Evolutionary conservation across 2,113 vertebrate genomes (phyloP).

Genomic region (Ciconia stormi): DNA sequence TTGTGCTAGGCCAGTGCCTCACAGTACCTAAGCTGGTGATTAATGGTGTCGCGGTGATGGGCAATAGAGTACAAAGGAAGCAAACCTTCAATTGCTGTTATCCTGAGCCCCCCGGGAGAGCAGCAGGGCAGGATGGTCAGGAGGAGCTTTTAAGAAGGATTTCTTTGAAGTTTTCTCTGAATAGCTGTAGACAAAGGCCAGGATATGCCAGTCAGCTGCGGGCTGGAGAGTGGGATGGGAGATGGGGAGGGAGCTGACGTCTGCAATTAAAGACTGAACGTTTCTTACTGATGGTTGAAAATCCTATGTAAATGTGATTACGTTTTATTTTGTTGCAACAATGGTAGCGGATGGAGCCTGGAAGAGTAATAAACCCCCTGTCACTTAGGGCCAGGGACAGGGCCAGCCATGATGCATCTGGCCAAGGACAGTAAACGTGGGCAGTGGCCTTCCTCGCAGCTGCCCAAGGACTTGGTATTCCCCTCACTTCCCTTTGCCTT

Average conservation of each 20-base stretch:
- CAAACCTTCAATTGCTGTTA: not conserved
- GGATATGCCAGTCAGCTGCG: not conserved
- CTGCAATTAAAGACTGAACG: not conserved
- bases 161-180: slow-evolving; percentile 38
- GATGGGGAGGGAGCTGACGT: not conserved
- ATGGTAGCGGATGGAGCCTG: not conserved
- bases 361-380: not conserved
- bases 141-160: not conserved
- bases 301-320: slow-evolving; percentile 32
- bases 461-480: not conserved
- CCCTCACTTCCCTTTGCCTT: not conserved
- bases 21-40: not conserved
- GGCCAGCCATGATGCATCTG: not conserved
- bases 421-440: not conserved
- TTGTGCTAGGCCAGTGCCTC: not conserved
- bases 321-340: not conserved
- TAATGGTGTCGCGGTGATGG: accelerated
- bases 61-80: not conserved
- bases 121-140: not conserved
- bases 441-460: not conserved
- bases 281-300: not conserved
- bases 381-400: not conserved
- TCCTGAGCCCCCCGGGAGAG: not conserved
- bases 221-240: not conserved
- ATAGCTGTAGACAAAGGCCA: slow-evolving; percentile 41